Percentiles rank a stretch among this genome's conserved stretches.
Conservation (phyloP, 2,113 vertebrate genomes). For the Entelurus aequoreus region DNA sequence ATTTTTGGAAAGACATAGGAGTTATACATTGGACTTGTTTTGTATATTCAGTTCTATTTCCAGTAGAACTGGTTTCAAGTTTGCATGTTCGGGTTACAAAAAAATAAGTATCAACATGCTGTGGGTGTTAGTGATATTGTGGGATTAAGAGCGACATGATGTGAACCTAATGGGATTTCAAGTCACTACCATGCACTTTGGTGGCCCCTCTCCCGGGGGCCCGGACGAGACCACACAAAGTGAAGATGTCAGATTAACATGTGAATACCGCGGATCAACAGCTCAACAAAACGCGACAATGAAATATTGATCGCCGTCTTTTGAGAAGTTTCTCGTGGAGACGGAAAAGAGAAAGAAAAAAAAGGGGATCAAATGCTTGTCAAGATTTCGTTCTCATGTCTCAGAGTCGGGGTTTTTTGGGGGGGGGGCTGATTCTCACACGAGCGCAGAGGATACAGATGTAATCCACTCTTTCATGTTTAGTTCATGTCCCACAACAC, state of each 20-base stretch:
- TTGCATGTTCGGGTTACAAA: too few relatives aligned
- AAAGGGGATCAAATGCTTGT: constrained; percentile 35
- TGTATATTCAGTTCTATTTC: too few relatives aligned
- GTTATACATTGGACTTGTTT: too few relatives aligned
- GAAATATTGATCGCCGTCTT: constrained; percentile 47
- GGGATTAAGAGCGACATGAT: constrained; percentile 16
- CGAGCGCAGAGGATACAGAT: constrained; percentile 38
- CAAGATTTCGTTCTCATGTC: constrained; percentile 25
- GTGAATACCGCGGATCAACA: constrained; percentile 44
- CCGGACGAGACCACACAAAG: constrained; percentile 23
- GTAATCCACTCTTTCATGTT: constrained; percentile 55
- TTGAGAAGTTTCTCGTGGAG: constrained; percentile 8
- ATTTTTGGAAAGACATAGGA: too few relatives aligned
- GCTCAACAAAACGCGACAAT: constrained; percentile 41
- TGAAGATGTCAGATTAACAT: constrained; percentile 47
- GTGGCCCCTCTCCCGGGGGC: constrained; percentile 26
- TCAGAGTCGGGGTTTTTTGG: constrained; percentile 19
- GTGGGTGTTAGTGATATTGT: constrained; percentile 7
- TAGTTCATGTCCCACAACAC: constrained; percentile 58
- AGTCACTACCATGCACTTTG: constrained; percentile 24
- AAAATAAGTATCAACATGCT: background rate
- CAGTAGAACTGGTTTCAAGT: too few relatives aligned
- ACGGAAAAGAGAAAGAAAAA: constrained; percentile 7
- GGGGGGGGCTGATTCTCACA: constrained; percentile 15
- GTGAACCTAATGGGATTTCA: constrained; percentile 30